phyloP scores from a whole-genome alignment of 2,888 invertebrate genomes.

The Brenthis daphne region DNA sequence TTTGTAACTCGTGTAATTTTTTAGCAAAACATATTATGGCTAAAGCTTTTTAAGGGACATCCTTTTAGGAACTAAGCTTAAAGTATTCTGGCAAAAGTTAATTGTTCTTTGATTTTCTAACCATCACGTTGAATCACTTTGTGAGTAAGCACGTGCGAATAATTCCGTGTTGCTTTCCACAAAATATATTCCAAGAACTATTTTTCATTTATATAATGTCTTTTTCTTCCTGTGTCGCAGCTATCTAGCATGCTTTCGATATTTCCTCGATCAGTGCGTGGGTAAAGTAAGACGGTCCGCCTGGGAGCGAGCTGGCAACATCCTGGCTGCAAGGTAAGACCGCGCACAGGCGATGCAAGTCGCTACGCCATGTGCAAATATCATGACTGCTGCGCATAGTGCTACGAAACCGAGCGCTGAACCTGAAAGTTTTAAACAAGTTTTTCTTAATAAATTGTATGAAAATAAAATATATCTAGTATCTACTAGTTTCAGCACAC shows the following conservation, averaged over 20 bases:
- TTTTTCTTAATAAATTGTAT: background rate
- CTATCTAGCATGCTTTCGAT: slow-evolving; percentile 20
- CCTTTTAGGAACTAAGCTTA: slow-evolving; percentile 4
- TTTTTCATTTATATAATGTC: slow-evolving; percentile 4
- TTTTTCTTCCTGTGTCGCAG: slow-evolving; percentile 11
- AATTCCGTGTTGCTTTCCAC: background rate
- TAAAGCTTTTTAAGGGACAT: background rate
- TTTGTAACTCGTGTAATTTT: too few species aligned
- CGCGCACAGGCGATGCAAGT: slow-evolving; percentile 56
- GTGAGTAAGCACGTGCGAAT: background rate
- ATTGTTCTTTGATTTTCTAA: background rate
- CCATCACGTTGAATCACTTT: background rate
- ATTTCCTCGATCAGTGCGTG: slow-evolving; percentile 56
- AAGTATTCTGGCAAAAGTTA: background rate
- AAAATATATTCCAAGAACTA: background rate
- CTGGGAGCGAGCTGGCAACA: slow-evolving; percentile 47
- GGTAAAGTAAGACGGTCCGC: slow-evolving; percentile 61
- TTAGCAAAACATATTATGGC: too few species aligned
- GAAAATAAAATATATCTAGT: background rate
- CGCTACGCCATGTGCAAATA: slow-evolving; percentile 66
- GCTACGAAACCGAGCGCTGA: slow-evolving; percentile 72
- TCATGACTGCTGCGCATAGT: slow-evolving; percentile 69
- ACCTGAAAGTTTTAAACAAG: slow-evolving; percentile 48
- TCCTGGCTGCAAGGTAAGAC: slow-evolving; percentile 51
- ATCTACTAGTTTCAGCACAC: too few species aligned